Evolutionary conservation across 2,888 invertebrate species (phyloP).

Genomic region (Polyommatus iphigenia): DNA sequence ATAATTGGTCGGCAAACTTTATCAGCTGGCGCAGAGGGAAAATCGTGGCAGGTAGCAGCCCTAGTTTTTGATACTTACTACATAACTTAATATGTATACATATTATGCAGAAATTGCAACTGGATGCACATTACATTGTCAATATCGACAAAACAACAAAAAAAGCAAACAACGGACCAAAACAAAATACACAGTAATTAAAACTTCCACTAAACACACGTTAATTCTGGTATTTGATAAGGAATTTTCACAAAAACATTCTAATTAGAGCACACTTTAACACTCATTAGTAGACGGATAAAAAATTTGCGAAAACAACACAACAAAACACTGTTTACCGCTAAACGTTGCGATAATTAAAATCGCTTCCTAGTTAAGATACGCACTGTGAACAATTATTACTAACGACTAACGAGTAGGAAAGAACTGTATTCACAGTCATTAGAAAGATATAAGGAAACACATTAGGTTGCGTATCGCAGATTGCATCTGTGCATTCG

Average conservation of each 20-base stretch:
- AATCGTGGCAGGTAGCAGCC: no score
- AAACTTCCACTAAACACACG: background rate
- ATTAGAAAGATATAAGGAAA: slow-evolving; percentile 21
- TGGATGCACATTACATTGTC: no score
- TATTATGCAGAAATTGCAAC: no score
- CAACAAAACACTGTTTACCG: slow-evolving; percentile 20
- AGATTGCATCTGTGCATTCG: slow-evolving; percentile 18
- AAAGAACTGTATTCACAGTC: background rate
- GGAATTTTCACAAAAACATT: background rate
- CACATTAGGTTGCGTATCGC: background rate
- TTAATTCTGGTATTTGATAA: background rate
- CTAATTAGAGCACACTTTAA: background rate
- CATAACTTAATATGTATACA: no score
- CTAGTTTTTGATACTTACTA: no score
- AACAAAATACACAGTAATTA: background rate
- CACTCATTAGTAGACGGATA: background rate
- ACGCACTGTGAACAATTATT: slow-evolving; percentile 14
- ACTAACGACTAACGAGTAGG: slow-evolving; percentile 7
- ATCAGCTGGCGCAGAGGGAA: no score
- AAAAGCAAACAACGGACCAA: background rate
- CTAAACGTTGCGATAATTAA: slow-evolving; percentile 10
- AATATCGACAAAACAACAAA: no score
- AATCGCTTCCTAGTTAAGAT: slow-evolving; percentile 24
- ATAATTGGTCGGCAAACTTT: no score
- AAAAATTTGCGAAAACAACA: slow-evolving; percentile 15